Base-by-base conservation (phyloP, 2,113 vertebrate genomes). In the Brachyhypopomus gauderio region DNA sequence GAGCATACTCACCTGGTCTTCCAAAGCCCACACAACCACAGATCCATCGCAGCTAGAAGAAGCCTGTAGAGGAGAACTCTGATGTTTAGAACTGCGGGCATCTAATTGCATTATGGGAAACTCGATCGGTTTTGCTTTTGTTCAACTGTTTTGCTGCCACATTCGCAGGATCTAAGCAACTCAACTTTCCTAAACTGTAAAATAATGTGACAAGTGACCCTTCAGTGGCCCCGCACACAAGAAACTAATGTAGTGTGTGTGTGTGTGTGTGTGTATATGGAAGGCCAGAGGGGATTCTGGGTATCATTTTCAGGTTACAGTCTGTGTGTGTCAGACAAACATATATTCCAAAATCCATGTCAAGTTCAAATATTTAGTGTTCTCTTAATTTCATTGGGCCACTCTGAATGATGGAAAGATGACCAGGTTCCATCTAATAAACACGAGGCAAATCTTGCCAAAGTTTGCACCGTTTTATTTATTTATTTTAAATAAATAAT, bases 41-140 rank as follows among this genome's bases (percentile, higher is more conserved):
- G 95, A 94, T 27, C 98, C 97, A 17, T 99, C 97, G 83, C 98
- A 99, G 88, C 97, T 96, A 11, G 98, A 91, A 0, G 98, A 98
- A 11, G 96, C 96, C 98, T 99, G 77, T 20, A 12, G 12, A 64
- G 4, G 34, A 30, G 30, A 9, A 66, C 48, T 3, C 30, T 27
- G 48, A 11, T 25, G 45, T 2, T 73, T 22, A 52, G 19, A 52
- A 52, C 9, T 52, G 45, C 11, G 1, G 45, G 9, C 45, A 2
- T 14, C 45, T 14, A 3, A 52, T 14, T 52, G 45, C 45, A 14
- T 52, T 52, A 8, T 52, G 9, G 45, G 45, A 52, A 52, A 52
- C 12, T 30, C 1, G 30, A 3, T 30, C 30, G 2, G 30, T 30
- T 30, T 30, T 30, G 30, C 3, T 30, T 30, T 30, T 30, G 8